A percentile compares a stretch with the other conserved stretches of the same genome.
Evolutionary conservation across 2,797 vertebrate species (phyloP).

Genomic region (Triplophysa bombifrons): DNA sequence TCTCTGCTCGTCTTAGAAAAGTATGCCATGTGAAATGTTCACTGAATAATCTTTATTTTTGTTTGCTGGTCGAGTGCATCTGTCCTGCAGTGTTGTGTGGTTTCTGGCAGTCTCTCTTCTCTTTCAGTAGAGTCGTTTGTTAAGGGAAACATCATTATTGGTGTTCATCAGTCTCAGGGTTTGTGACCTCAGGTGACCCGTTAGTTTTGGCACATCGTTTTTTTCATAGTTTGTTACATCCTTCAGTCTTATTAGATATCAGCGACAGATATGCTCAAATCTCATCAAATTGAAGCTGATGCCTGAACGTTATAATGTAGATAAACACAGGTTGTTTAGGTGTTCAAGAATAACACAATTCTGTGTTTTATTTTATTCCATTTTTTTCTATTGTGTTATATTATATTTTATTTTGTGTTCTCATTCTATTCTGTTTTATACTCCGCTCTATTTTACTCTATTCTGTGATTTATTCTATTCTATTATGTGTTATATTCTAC

Average conservation of each 20-base stretch:
- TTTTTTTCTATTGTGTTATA: no score
- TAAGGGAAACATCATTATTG: neutral
- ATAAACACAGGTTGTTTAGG: no score
- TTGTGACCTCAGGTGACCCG: neutral
- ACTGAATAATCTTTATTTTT: slow-evolving; percentile 5
- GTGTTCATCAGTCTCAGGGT: neutral
- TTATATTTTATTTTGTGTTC: no score
- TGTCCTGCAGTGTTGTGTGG: slow-evolving; percentile 6
- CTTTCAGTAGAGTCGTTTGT: slow-evolving; percentile 20
- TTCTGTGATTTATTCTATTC: no score
- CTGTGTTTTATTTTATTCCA: no score
- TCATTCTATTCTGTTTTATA: no score
- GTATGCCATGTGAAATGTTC: neutral
- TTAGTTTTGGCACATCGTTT: no score
- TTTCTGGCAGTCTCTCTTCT: slow-evolving; percentile 15
- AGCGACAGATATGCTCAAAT: neutral
- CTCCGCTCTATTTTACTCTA: no score
- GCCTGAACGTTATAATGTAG: no score
- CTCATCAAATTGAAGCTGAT: no score
- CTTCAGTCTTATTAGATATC: neutral
- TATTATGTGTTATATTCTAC: no score
- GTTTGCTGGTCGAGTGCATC: neutral
- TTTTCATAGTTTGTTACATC: neutral
- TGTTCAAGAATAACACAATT: no score
- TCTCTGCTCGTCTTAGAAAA: neutral